These are phyloP conservation scores for Calameuta idolon DNA, from an alignment of 2,888 invertebrate species.

Conservation along the genomic window DNA sequence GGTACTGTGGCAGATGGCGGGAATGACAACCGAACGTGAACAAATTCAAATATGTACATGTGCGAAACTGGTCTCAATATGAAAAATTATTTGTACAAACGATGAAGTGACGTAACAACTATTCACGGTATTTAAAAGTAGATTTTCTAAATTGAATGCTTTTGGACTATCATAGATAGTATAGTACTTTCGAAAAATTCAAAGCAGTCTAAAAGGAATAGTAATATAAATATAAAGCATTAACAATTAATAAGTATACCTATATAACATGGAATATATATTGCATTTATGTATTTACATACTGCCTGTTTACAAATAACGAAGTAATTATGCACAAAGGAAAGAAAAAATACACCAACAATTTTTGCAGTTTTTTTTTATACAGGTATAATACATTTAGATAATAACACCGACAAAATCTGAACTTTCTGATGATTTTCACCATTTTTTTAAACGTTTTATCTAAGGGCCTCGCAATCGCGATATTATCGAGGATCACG, in stretches of 20 bases:
- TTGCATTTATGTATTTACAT: not conserved
- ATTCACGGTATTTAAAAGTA: not conserved
- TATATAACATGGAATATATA: not conserved
- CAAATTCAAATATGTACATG: not conserved
- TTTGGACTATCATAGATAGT: not conserved
- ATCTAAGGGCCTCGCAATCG: not conserved
- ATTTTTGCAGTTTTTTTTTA: constrained; percentile 36
- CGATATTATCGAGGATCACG: not conserved
- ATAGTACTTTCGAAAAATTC: not conserved
- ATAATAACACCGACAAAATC: constrained; percentile 34
- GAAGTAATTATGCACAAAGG: not conserved
- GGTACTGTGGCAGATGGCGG: not conserved
- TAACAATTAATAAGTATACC: not conserved
- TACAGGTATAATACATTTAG: constrained; percentile 55
- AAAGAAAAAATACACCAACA: constrained; percentile 9
- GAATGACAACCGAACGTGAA: not conserved
- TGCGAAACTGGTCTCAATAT: not conserved
- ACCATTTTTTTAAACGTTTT: not conserved
- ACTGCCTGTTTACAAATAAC: not conserved
- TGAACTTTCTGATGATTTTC: not conserved
- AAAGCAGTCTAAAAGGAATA: not conserved
- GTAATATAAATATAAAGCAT: not conserved
- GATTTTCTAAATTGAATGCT: not conserved
- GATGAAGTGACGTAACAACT: not conserved
- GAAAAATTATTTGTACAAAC: not conserved